These are phyloP conservation scores for Ochropleura plecta DNA, from an alignment of 2,888 invertebrate species.

Conservation along the genomic window DNA sequence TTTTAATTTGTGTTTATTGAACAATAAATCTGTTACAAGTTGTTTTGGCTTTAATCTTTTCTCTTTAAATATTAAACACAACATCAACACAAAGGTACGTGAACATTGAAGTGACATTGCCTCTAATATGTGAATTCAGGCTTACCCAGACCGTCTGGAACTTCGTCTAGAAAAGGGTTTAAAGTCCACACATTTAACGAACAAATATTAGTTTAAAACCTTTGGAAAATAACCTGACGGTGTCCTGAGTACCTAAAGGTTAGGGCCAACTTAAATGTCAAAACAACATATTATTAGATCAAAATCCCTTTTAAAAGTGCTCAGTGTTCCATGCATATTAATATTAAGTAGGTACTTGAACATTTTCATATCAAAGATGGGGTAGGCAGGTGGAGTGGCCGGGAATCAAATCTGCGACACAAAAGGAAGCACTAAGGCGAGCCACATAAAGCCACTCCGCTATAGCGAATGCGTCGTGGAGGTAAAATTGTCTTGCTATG, in stretches of 20 bases:
- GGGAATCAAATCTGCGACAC: conserved; percentile 70
- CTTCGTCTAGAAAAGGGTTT: conserved; percentile 16
- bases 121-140: conserved; percentile 43
- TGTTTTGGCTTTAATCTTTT: background rate
- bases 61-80: conserved; percentile 24
- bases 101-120: conserved; percentile 50
- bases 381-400: conserved; percentile 57
- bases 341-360: conserved; percentile 59
- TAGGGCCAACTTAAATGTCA: conserved; percentile 24
- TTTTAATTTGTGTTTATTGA: conserved; percentile 11
- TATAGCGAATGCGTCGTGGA: conserved; percentile 52
- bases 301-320: conserved; percentile 38
- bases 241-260: conserved; percentile 26
- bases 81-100: conserved; percentile 20
- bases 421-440: conserved; percentile 65
- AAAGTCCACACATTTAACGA: conserved; percentile 34
- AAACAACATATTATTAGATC: conserved; percentile 41
- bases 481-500: conserved; percentile 41
- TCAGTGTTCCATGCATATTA: conserved; percentile 52
- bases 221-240: conserved; percentile 28
- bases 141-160: conserved; percentile 41
- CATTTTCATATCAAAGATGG: conserved; percentile 62
- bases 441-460: conserved; percentile 63
- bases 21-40: background rate
- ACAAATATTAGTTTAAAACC: conserved; percentile 40